Conservation (phyloP, 2,797 vertebrate genomes). For the Aeoliscus strigatus region DNA sequence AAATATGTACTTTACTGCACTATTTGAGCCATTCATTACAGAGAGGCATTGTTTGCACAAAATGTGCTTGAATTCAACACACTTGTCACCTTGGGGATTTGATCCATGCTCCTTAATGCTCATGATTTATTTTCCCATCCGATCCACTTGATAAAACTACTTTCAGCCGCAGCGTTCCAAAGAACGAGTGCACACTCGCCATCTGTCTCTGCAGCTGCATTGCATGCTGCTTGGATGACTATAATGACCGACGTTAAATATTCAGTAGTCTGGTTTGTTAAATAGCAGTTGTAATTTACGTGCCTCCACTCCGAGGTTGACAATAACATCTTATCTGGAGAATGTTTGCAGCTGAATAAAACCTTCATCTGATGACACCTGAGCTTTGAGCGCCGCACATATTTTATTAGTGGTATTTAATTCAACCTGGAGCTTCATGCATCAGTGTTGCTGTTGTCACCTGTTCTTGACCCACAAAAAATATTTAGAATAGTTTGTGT, state of each 20-base stretch:
- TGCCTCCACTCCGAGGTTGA: no score
- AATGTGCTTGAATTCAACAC: conserved; percentile 30
- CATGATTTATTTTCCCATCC: conserved; percentile 64
- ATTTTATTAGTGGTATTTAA: no score
- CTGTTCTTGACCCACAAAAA: no score
- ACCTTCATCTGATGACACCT: no score
- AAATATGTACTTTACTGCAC: conserved; percentile 1
- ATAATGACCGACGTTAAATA: conserved; percentile 26
- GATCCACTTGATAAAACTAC: conserved; percentile 42
- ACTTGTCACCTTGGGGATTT: conserved; percentile 42
- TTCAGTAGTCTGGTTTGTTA: no score
- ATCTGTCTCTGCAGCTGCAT: conserved; percentile 50
- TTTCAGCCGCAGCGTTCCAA: conserved; percentile 42
- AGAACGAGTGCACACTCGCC: conserved; percentile 42
- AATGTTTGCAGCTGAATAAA: no score
- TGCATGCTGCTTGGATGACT: no score
- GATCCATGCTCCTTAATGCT: conserved; percentile 48
- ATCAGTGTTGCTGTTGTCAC: no score
- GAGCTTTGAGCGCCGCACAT: conserved; percentile 2
- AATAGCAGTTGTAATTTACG: no score
- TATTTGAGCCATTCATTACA: background rate
- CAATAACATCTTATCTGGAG: no score
- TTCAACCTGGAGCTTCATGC: no score
- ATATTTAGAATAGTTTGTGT: no score
- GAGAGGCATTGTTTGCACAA: conserved; percentile 29